Percentiles rank a stretch among this genome's conserved stretches.
Conservation (phyloP, 2,113 vertebrate genomes). For the Odobenus rosmarus region DNA sequence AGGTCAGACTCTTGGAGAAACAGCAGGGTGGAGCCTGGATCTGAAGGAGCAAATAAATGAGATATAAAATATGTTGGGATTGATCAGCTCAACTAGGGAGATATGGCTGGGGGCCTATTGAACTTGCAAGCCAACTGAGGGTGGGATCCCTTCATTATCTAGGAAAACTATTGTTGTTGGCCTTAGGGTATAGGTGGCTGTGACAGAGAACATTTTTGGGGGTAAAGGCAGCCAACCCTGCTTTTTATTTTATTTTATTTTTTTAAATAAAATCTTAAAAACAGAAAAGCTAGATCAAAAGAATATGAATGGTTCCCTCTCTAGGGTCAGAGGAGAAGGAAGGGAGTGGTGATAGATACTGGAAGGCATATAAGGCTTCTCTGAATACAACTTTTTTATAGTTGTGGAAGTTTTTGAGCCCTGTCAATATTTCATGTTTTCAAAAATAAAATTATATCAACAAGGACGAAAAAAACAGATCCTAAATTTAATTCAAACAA, state of each 20-base stretch:
- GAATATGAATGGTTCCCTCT: neutral
- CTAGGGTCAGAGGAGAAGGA: neutral
- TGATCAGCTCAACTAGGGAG: neutral
- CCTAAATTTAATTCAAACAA: neutral
- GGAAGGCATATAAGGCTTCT: neutral
- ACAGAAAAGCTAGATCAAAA: neutral
- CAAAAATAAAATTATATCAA: slow-evolving; percentile 27
- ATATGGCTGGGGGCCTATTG: neutral
- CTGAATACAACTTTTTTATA: neutral
- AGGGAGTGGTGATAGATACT: neutral
- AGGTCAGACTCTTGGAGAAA: neutral
- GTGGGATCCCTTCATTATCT: neutral
- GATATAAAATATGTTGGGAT: neutral
- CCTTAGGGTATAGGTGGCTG: neutral
- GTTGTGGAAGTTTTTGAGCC: neutral
- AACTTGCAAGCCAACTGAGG: neutral
- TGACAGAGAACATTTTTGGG: neutral
- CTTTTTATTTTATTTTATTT: neutral
- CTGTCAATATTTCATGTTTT: slow-evolving; percentile 6
- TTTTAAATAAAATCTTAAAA: neutral
- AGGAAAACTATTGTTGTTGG: neutral
- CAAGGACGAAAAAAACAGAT: neutral
- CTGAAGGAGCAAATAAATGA: neutral
- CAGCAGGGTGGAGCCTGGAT: neutral
- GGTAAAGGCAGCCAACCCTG: neutral